These are phyloP conservation scores for Diuraphis noxia DNA, from an alignment of 1,140 invertebrate species.

Conservation along the genomic window DNA sequence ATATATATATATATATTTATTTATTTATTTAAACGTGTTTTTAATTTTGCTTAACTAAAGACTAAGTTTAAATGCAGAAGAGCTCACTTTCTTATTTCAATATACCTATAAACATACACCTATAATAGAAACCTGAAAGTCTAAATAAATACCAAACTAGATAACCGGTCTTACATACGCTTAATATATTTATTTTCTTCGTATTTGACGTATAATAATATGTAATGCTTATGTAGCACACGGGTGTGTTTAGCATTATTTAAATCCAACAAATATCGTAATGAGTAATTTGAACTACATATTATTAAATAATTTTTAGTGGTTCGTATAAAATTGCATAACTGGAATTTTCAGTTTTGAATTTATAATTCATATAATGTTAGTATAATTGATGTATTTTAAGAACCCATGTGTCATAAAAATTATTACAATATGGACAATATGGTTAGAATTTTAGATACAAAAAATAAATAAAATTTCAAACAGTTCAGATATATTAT, in stretches of 20 bases:
- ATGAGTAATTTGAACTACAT: neutral
- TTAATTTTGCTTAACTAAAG: neutral
- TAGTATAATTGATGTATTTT: neutral
- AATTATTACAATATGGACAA: no score
- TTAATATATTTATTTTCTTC: conserved; percentile 21
- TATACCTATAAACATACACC: no score
- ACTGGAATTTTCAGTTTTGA: neutral
- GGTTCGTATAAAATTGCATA: neutral
- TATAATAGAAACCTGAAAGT: conserved; percentile 25
- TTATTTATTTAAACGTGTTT: neutral
- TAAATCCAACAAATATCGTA: neutral
- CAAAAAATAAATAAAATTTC: neutral
- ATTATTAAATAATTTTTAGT: neutral
- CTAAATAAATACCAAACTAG: conserved; percentile 1
- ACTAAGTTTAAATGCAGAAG: conserved; percentile 14
- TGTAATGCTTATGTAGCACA: neutral
- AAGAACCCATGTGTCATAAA: neutral
- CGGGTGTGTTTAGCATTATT: neutral
- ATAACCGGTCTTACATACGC: conserved; percentile 7
- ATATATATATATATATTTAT: no score
- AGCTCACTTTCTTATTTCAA: conserved; percentile 38
- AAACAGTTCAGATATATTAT: neutral
- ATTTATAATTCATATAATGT: neutral
- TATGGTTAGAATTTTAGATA: neutral
- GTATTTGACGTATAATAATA: conserved; percentile 16